A percentile compares a stretch with the other conserved stretches of the same genome.
Evolutionary conservation across 2,888 invertebrate genomes (phyloP).

Genomic region (Neocrepidodera transversa): DNA sequence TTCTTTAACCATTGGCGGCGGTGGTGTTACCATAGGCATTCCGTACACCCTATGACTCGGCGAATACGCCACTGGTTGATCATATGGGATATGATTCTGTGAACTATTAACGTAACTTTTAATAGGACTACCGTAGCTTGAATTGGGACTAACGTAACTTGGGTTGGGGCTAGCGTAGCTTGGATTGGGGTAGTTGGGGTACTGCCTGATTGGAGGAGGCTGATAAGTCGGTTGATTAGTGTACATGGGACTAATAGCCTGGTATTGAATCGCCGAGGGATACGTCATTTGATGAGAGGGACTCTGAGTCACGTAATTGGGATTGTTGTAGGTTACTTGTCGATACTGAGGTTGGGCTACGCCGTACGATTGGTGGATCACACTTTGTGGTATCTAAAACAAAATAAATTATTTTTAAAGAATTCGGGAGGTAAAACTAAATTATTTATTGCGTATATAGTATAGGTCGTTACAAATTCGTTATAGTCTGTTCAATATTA

Average conservation of each 20-base stretch:
- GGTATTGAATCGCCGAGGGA: conserved; percentile 55
- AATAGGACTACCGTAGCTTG: conserved; percentile 50
- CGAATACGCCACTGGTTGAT: conserved; percentile 41
- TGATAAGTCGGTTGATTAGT: conserved; percentile 49
- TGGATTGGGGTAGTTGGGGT: conserved; percentile 37
- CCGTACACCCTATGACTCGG: conserved; percentile 49
- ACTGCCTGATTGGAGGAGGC: conserved; percentile 47
- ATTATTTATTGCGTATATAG: too few relatives aligned
- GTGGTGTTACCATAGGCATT: conserved; percentile 13
- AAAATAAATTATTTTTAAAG: too few relatives aligned
- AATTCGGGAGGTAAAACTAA: too few relatives aligned
- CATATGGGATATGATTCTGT: conserved; percentile 53
- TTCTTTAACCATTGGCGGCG: conserved; percentile 8
- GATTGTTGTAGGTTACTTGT: conserved; percentile 44
- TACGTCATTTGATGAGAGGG: conserved; percentile 46
- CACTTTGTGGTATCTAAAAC: conserved; percentile 53
- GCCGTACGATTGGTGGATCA: conserved; percentile 58
- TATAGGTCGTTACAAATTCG: too few relatives aligned
- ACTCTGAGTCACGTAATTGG: conserved; percentile 44
- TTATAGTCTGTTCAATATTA: too few relatives aligned
- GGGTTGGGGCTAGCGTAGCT: conserved; percentile 5
- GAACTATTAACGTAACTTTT: conserved; percentile 48
- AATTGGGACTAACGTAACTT: neutral
- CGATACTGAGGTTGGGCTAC: conserved; percentile 51
- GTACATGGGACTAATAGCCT: conserved; percentile 54